Evolutionary conservation across 2,797 vertebrate species (phyloP).

Genomic region (Tachyglossus aculeatus): DNA sequence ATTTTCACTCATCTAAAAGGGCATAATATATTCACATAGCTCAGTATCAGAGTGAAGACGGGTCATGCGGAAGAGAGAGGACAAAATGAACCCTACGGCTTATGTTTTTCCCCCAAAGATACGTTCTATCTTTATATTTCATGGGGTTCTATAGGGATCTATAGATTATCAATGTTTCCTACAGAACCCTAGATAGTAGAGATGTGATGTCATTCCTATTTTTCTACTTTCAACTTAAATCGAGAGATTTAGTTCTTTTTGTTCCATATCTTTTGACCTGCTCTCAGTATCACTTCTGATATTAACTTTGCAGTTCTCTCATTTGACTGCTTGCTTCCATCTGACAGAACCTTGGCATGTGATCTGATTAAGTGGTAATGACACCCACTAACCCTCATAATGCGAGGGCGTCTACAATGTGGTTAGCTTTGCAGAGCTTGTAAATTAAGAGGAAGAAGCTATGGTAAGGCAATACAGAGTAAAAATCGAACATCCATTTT

Average conservation of each 20-base stretch:
- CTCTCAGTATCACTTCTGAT: neutral
- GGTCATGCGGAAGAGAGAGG: neutral
- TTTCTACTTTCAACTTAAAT: conserved; percentile 8
- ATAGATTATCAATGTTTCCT: conserved; percentile 10
- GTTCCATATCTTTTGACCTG: neutral
- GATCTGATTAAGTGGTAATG: neutral
- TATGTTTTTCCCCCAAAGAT: too few relatives aligned
- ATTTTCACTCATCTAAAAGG: neutral
- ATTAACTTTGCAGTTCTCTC: neutral
- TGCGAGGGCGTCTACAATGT: neutral
- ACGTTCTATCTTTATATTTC: neutral
- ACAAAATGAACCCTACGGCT: neutral
- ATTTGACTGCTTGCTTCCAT: neutral
- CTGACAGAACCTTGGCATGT: neutral
- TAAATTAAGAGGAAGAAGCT: neutral
- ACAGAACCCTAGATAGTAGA: neutral
- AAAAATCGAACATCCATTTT: neutral
- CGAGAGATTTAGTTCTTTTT: neutral
- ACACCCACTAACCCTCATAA: neutral
- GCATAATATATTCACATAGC: neutral
- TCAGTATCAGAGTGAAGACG: neutral
- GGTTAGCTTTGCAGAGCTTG: neutral
- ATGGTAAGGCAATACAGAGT: neutral
- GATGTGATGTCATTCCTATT: neutral
- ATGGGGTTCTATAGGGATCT: neutral